Conservation (phyloP, 1,140 invertebrate species). For the Cryptotermes secundus region DNA sequence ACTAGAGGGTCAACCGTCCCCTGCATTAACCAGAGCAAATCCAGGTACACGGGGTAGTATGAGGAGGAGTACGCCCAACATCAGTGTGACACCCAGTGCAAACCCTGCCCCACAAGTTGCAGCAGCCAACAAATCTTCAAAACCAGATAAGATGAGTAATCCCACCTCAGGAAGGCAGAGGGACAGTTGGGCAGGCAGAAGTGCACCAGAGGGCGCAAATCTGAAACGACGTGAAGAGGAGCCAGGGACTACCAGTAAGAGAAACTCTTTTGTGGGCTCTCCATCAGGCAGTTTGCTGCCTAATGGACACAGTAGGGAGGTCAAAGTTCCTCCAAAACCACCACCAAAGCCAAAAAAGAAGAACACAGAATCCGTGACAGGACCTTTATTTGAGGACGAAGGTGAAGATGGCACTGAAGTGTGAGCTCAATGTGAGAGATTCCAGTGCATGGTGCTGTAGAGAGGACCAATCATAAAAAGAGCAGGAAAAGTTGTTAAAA, state of each 20-base stretch:
- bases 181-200: neutral
- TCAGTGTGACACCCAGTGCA: slow-evolving; percentile 32
- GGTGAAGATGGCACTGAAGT: slow-evolving; percentile 85
- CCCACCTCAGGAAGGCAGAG: neutral
- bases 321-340: slow-evolving; percentile 75
- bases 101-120: neutral
- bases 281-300: slow-evolving; percentile 44
- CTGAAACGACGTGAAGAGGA: slow-evolving; percentile 36
- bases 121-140: too few species aligned
- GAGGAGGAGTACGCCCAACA: slow-evolving; percentile 41
- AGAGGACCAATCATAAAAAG: too few species aligned
- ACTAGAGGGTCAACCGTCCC: slow-evolving; percentile 53
- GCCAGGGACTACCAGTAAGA: slow-evolving; percentile 27
- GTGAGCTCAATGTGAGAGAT: slow-evolving; percentile 45
- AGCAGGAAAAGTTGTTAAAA: too few species aligned
- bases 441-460: too few species aligned
- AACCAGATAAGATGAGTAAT: too few species aligned
- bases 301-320: slow-evolving; percentile 38
- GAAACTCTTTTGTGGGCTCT: slow-evolving; percentile 9
- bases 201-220: slow-evolving; percentile 31
- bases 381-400: slow-evolving; percentile 78
- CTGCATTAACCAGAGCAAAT: slow-evolving; percentile 49
- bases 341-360: slow-evolving; percentile 81
- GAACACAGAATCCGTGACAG: slow-evolving; percentile 49
- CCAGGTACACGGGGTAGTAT: slow-evolving; percentile 36